phyloP scores from a whole-genome alignment of 2,797 vertebrate species.

The Cheirogaleus major region DNA sequence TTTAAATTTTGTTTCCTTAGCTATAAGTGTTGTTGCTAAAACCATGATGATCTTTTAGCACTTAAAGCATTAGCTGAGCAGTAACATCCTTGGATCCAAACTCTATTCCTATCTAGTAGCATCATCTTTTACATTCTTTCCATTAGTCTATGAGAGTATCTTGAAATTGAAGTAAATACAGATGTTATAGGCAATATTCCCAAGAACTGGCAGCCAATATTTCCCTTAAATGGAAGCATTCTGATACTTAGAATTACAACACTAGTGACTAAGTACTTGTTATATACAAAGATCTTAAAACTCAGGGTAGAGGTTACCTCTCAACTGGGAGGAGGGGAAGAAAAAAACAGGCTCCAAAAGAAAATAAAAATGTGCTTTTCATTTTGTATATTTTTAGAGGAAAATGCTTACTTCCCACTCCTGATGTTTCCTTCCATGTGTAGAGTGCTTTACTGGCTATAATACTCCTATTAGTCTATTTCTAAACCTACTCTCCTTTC shows the following conservation, averaged over 20 bases:
- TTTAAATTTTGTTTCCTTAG: slow-evolving; percentile 52
- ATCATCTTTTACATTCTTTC: slow-evolving; percentile 69
- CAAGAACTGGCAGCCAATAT: background rate
- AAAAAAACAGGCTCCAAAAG: background rate
- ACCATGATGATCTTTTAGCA: slow-evolving; percentile 4
- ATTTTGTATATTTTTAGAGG: background rate
- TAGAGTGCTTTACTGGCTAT: background rate
- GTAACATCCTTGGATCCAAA: slow-evolving; percentile 12
- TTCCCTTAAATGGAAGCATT: slow-evolving; percentile 64
- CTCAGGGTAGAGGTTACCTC: background rate
- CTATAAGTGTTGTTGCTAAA: slow-evolving; percentile 51
- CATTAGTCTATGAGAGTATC: background rate
- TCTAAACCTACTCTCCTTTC: background rate
- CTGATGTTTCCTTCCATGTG: background rate
- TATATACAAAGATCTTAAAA: slow-evolving; percentile 17
- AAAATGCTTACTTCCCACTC: background rate
- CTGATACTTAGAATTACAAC: background rate
- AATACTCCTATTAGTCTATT: background rate
- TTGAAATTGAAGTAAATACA: slow-evolving; percentile 46
- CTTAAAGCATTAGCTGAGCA: background rate
- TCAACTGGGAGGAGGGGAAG: background rate
- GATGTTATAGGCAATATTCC: slow-evolving; percentile 39
- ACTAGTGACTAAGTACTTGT: background rate
- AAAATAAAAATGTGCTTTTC: background rate
- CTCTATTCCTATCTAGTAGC: background rate